Evolutionary conservation across 2,113 vertebrate genomes (phyloP), one percentile per base, ranked within the genome.

Genomic region (Chauna torquata): DNA sequence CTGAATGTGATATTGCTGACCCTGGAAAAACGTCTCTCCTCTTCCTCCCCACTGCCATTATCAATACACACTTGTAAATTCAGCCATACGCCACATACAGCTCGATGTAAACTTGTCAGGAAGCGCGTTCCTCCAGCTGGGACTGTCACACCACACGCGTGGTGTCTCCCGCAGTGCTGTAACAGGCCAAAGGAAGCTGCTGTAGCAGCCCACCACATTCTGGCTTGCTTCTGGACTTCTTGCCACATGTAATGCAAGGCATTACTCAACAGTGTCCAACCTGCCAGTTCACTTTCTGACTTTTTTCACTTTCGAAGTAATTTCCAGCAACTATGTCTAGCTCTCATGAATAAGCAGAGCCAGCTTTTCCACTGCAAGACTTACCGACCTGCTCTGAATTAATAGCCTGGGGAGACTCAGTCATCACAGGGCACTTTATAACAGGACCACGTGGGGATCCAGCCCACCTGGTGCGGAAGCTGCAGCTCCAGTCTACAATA

Each of bases 101-200:
- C 42, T 44, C 27, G 6, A 20, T 5, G 28, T 23, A 24, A 34
- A 34, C 0, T 0, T 44, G 40, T 55, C 20, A 12, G 72, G 36
- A 66, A 38, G 50, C 8, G 1, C 24, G 5, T 14, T 40, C 45
- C 34, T 61, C 19, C 24, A 15, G 40, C 61, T 36, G 28, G 45
- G 27, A 20, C 38, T 13, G 6, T n/a, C 68, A 36, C 1, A 1
- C n/a, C 22, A 16, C 17, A 3, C 12, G 25, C 44, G 5, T 18
- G 36, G 22, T 8, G 27, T 32, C 61, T 25, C 54, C 66, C 34
- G 9, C 49, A 6, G 14, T 28, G 45, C 54, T 61, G 34, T 12
- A 22, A 40, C 11, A 7, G 0, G 0, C 54, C 36, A 20, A 15
- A 38, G 40, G 25, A 20, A 42, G 62, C 70, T 44, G 70, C 70